phyloP scores from a whole-genome alignment of 1,140 invertebrate species.

The Diorhabda sublineata region DNA sequence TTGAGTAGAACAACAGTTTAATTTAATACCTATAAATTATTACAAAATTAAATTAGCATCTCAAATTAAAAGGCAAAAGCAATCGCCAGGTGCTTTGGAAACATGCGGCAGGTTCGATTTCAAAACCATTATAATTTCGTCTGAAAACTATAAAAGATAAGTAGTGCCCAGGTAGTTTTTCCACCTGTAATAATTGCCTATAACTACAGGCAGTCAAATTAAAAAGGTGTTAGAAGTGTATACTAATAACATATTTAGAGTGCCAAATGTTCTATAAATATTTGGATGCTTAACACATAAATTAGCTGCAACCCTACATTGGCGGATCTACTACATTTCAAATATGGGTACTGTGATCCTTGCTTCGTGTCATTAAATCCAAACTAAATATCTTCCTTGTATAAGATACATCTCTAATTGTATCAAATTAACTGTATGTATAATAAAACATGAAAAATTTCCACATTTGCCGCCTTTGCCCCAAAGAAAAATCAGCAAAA shows the following conservation, averaged over 20 bases:
- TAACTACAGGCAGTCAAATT: conserved; percentile 17
- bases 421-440: no score
- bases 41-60: conserved; percentile 20
- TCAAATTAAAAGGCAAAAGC: conserved; percentile 17
- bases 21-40: conserved; percentile 20
- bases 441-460: no score
- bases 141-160: conserved; percentile 17
- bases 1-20: conserved; percentile 17
- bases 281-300: conserved; percentile 19
- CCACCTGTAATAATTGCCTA: conserved; percentile 19
- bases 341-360: no score
- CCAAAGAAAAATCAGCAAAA: no score
- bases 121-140: conserved; percentile 19
- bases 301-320: conserved; percentile 7
- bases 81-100: conserved; percentile 15
- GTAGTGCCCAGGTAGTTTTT: conserved; percentile 17
- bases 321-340: neutral
- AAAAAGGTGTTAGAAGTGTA: conserved; percentile 21
- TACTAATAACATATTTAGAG: conserved; percentile 20
- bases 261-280: conserved; percentile 21
- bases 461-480: no score
- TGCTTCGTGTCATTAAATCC: no score
- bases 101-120: conserved; percentile 19
- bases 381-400: no score
- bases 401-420: no score